These are phyloP conservation scores for Pachymerium ferrugineum DNA, from an alignment of 2,888 invertebrate species.

Conservation along the genomic window DNA sequence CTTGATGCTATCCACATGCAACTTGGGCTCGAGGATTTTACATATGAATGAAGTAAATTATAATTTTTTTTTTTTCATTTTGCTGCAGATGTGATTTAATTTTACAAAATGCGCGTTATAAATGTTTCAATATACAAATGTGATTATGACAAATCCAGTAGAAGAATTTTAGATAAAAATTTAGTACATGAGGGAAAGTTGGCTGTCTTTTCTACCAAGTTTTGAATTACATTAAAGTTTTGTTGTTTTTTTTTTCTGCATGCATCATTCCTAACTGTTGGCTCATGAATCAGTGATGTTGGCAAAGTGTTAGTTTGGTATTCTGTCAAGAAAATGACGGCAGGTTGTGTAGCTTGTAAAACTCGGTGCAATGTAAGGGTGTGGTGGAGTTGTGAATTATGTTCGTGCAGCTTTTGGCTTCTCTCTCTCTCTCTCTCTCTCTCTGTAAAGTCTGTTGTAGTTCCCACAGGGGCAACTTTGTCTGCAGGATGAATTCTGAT, in stretches of 20 bases:
- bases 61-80: background rate
- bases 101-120: too few relatives aligned
- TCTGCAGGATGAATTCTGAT: constrained; percentile 13
- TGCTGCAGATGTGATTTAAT: background rate
- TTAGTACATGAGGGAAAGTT: too few relatives aligned
- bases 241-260: too few relatives aligned
- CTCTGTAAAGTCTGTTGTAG: background rate
- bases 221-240: too few relatives aligned
- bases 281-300: background rate
- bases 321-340: background rate
- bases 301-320: background rate
- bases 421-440: background rate
- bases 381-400: background rate
- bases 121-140: background rate
- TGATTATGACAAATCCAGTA: background rate
- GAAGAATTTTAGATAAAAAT: too few relatives aligned
- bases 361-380: too few relatives aligned
- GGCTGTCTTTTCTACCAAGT: too few relatives aligned
- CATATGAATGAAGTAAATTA: background rate
- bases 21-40: background rate
- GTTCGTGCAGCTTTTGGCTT: background rate
- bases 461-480: background rate
- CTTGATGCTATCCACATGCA: background rate
- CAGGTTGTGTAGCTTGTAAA: background rate
- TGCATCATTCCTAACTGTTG: too few relatives aligned